Conservation (phyloP, 1,140 invertebrate species). For the Diploscapter pachys region DNA sequence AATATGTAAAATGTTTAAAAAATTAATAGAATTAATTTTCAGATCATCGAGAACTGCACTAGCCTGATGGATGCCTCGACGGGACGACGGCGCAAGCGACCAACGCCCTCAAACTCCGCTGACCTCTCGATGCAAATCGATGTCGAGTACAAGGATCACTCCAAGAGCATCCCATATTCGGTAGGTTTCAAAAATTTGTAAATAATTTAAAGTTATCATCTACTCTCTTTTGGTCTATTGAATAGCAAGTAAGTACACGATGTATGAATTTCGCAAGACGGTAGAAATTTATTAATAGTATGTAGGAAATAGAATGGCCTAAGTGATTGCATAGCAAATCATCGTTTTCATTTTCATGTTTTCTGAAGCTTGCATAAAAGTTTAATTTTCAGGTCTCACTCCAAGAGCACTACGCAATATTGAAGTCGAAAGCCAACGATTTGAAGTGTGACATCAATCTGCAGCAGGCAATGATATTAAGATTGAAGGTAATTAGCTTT, state of each 20-base stretch:
- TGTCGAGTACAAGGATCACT: slow-evolving; percentile 16
- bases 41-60: slow-evolving; percentile 17
- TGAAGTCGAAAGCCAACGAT: not conserved
- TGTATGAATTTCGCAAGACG: too few species aligned
- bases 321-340: not conserved
- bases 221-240: too few species aligned
- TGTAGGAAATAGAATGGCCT: not conserved
- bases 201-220: not conserved
- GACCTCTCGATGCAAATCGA: not conserved
- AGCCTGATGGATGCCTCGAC: not conserved
- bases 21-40: slow-evolving; percentile 6
- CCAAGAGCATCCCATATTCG: slow-evolving; percentile 14
- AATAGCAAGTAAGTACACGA: too few species aligned
- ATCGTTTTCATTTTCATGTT: too few species aligned
- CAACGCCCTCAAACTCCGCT: slow-evolving; percentile 13
- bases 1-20: too few species aligned
- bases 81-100: slow-evolving; percentile 4
- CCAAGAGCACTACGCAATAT: slow-evolving; percentile 15
- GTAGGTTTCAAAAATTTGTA: slow-evolving; percentile 6
- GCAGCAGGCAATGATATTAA: slow-evolving; percentile 15
- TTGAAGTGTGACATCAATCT: not conserved
- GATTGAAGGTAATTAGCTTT: slow-evolving; percentile 2
- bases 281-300: not conserved
- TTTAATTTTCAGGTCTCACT: slow-evolving; percentile 9
- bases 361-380: not conserved